phyloP scores from a whole-genome alignment of 2,113 vertebrate species.

The Rhinoderma darwinii region DNA sequence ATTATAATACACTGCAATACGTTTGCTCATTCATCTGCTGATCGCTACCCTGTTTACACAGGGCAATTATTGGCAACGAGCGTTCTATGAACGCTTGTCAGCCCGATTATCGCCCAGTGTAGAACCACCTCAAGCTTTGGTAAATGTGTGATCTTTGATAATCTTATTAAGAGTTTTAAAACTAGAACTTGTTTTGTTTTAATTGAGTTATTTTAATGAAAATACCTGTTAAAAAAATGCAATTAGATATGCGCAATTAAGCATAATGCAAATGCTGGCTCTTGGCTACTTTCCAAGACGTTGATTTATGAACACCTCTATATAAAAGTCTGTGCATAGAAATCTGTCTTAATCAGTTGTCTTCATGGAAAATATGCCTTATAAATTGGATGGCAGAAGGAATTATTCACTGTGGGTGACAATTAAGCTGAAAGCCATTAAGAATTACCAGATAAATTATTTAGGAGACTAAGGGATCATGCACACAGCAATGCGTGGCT shows the following conservation, averaged over 20 bases:
- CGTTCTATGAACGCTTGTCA: no score
- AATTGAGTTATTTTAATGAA: conserved; percentile 14
- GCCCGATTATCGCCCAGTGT: no score
- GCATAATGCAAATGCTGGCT: background rate
- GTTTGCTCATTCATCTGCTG: no score
- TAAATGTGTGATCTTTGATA: background rate
- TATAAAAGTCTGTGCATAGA: background rate
- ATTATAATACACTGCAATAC: no score
- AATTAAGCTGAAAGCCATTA: conserved; percentile 45
- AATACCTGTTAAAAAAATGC: background rate
- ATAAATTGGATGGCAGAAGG: conserved; percentile 50
- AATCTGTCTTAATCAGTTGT: background rate
- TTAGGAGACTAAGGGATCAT: background rate
- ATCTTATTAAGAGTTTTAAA: background rate
- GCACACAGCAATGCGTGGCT: no score
- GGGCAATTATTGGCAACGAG: no score
- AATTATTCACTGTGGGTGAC: conserved; percentile 34
- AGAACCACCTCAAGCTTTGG: no score
- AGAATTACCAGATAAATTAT: background rate
- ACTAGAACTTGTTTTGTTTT: background rate
- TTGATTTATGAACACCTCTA: background rate
- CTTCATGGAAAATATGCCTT: conserved; percentile 27
- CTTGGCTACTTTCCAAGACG: background rate
- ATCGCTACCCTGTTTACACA: no score
- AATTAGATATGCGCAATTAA: background rate